A percentile compares a stretch with the other conserved stretches of the same genome.
Conservation (phyloP, 2,888 invertebrate species). For the Melieria picta region DNA sequence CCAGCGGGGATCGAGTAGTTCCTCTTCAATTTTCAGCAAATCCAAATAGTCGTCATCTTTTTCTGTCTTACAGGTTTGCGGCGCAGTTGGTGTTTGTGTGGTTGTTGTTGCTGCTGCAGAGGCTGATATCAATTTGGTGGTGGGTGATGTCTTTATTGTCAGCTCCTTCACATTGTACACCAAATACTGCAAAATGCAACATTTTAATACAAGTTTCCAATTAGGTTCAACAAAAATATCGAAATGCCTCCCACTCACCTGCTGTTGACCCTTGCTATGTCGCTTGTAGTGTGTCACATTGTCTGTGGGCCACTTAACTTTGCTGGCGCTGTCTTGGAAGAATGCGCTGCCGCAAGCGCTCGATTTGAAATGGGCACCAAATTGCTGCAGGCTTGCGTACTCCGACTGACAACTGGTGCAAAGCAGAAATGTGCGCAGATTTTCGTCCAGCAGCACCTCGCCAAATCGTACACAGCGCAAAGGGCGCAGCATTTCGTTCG, state of each 20-base stretch:
- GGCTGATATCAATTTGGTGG: background rate
- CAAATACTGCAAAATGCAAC: slow-evolving; percentile 43
- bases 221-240: too few species aligned
- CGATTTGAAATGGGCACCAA: slow-evolving; percentile 48
- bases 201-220: background rate
- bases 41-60: slow-evolving; percentile 45
- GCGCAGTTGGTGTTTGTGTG: background rate
- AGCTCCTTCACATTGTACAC: slow-evolving; percentile 54
- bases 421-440: slow-evolving; percentile 48
- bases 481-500: slow-evolving; percentile 40
- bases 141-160: slow-evolving; percentile 25
- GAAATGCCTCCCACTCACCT: too few species aligned
- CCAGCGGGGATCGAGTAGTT: slow-evolving; percentile 58
- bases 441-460: slow-evolving; percentile 53
- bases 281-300: too few species aligned
- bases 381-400: slow-evolving; percentile 46
- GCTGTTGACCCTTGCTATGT: too few species aligned
- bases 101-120: background rate
- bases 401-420: slow-evolving; percentile 53
- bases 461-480: slow-evolving; percentile 51
- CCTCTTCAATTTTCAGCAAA: slow-evolving; percentile 52
- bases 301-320: too few species aligned
- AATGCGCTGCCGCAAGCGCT: slow-evolving; percentile 39
- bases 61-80: background rate
- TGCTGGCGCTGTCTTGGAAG: too few species aligned